These are phyloP conservation scores for Sinhomidia bicolor DNA, from an alignment of 2,888 invertebrate species.

Conservation along the genomic window DNA sequence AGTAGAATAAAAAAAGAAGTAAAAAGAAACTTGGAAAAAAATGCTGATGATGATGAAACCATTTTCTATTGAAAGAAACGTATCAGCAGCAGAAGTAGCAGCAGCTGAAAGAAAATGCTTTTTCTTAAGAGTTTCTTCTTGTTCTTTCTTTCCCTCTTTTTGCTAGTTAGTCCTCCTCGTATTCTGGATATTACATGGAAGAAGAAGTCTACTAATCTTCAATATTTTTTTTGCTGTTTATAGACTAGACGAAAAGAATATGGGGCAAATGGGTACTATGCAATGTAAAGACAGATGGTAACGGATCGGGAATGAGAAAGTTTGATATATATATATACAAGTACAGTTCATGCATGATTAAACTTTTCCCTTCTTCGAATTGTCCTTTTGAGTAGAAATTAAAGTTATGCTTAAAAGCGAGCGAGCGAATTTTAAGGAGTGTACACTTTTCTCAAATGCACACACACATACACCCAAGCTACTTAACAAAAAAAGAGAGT, in stretches of 20 bases:
- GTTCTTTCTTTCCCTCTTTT: neutral
- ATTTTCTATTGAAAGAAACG: neutral
- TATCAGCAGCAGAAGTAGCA: neutral
- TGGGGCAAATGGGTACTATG: neutral
- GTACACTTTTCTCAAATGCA: neutral
- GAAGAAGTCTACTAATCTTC: slow-evolving; percentile 1
- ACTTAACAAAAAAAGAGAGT: neutral
- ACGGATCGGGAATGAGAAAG: neutral
- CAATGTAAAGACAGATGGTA: neutral
- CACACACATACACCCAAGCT: too few relatives aligned
- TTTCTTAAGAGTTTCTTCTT: neutral
- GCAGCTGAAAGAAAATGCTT: neutral
- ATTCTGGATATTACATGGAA: neutral
- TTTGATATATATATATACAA: neutral
- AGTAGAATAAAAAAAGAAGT: neutral
- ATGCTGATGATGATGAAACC: slow-evolving; percentile 2
- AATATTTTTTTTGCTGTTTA: slow-evolving; percentile 3
- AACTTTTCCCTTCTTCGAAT: neutral
- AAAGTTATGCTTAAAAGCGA: slow-evolving; percentile 10
- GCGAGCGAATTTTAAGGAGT: neutral
- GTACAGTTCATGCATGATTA: slow-evolving; percentile 36
- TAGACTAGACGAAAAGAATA: too few relatives aligned
- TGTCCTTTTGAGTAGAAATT: slow-evolving; percentile 6
- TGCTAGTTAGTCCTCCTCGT: neutral
- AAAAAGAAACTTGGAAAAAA: too few relatives aligned